phyloP scores from a whole-genome alignment of 2,113 vertebrate species.

The Pteronura brasiliensis region DNA sequence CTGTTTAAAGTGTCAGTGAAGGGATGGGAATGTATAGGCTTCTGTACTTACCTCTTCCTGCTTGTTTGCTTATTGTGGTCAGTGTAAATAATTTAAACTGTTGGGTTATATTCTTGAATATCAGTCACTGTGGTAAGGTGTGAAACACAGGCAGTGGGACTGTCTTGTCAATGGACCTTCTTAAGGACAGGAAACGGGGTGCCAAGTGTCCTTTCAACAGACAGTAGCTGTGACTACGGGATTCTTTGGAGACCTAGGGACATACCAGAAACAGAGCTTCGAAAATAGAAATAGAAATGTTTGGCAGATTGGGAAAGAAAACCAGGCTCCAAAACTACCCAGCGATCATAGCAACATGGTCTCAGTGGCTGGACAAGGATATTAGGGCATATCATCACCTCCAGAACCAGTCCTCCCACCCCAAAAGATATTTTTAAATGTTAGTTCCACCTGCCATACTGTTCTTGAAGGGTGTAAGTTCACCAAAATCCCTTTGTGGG shows the following conservation, averaged over 20 bases:
- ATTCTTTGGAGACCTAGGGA: neutral
- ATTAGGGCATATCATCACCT: neutral
- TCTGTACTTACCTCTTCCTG: slow-evolving; percentile 40
- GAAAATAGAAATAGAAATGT: neutral
- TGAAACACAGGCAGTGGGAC: neutral
- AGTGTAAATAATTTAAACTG: slow-evolving; percentile 45
- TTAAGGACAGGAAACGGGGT: neutral
- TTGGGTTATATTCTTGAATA: neutral
- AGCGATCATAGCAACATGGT: neutral
- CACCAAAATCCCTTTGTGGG: neutral
- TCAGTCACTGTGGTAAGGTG: neutral
- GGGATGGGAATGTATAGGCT: neutral
- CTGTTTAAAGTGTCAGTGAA: neutral
- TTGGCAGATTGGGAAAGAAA: neutral
- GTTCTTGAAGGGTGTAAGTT: neutral
- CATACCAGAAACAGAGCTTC: neutral
- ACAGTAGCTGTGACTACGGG: neutral
- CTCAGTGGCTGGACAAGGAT: neutral
- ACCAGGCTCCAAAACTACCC: neutral
- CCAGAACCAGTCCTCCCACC: neutral
- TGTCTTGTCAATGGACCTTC: neutral
- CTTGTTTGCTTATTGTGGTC: neutral
- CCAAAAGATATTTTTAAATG: neutral
- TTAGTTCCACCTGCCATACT: neutral
- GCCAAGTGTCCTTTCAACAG: neutral